Conservation (phyloP, 2,888 invertebrate species). For the Hyposoter didymator region DNA sequence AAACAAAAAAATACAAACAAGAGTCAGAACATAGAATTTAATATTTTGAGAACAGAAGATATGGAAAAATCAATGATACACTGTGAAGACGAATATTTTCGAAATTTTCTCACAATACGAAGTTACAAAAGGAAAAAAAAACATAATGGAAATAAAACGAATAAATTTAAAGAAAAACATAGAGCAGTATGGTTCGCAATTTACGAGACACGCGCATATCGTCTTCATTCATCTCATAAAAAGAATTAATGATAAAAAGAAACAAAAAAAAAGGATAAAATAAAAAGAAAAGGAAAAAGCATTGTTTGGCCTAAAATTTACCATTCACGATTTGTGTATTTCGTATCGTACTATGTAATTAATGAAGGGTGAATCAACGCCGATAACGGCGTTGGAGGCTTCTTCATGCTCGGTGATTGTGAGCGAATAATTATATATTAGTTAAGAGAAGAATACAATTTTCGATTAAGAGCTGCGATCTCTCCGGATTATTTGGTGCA, state of each 20-base stretch:
- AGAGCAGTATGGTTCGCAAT: slow-evolving; percentile 17
- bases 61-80: slow-evolving; percentile 15
- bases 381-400: slow-evolving; percentile 36
- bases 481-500: slow-evolving; percentile 6
- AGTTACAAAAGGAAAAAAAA: background rate
- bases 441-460: slow-evolving; percentile 35
- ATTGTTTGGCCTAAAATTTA: slow-evolving; percentile 71
- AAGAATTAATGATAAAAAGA: slow-evolving; percentile 5
- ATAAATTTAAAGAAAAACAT: background rate
- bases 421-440: slow-evolving; percentile 44
- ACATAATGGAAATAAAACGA: background rate
- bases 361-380: slow-evolving; percentile 17
- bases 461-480: slow-evolving; percentile 17
- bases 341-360: slow-evolving; percentile 56
- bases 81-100: slow-evolving; percentile 26
- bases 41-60: slow-evolving; percentile 39
- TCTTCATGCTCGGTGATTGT: slow-evolving; percentile 47
- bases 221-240: slow-evolving; percentile 34
- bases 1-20: background rate
- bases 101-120: slow-evolving; percentile 19
- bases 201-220: slow-evolving; percentile 40
- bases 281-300: slow-evolving; percentile 40
- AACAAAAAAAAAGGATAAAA: slow-evolving; percentile 20
- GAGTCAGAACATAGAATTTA: background rate
- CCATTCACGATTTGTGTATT: slow-evolving; percentile 69